These are phyloP conservation scores for Tragelaphus buxtoni DNA, from an alignment of 2,113 vertebrate species.

Conservation along the genomic window DNA sequence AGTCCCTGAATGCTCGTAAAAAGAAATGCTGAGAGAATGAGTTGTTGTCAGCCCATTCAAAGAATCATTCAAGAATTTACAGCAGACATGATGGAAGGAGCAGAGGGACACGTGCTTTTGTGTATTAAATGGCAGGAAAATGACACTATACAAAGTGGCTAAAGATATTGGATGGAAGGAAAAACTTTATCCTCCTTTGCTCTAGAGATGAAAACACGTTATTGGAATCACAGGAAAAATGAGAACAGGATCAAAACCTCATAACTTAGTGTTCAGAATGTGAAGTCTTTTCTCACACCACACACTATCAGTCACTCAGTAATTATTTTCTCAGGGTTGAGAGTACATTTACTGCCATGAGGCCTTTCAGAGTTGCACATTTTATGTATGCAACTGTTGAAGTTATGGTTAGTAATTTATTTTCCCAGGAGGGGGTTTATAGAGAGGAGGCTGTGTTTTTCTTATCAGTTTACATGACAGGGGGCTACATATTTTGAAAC, in stretches of 20 bases:
- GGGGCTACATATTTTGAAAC: neutral
- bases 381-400: neutral
- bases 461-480: neutral
- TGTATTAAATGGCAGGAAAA: neutral
- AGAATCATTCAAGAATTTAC: neutral
- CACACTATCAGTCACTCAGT: neutral
- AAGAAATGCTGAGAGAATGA: neutral
- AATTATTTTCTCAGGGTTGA: neutral
- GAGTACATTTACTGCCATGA: neutral
- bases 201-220: neutral
- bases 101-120: neutral
- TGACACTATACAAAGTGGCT: neutral
- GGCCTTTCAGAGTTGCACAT: neutral
- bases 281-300: neutral
- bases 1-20: neutral
- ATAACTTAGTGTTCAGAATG: neutral
- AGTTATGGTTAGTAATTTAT: neutral
- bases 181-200: neutral
- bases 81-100: neutral
- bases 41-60: neutral
- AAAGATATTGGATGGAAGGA: neutral
- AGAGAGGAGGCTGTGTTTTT: neutral
- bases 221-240: neutral
- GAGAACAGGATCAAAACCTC: neutral
- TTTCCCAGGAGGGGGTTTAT: neutral